Evolutionary conservation across 64 coral and sea anemone genomes (phyloP), one percentile per base, ranked within the genome.

Genomic region (Porites lutea): DNA sequence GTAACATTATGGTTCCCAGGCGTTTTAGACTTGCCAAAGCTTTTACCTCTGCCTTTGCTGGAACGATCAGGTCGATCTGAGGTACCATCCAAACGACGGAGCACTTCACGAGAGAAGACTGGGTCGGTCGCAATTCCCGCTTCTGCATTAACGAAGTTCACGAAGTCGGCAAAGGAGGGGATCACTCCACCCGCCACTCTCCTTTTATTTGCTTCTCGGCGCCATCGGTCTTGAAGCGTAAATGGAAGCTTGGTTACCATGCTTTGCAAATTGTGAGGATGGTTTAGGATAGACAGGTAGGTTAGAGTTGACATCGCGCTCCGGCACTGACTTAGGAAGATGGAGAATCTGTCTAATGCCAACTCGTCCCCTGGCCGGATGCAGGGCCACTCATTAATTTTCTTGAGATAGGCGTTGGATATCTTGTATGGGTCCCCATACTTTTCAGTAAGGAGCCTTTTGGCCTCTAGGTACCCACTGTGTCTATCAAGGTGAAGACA

Each of bases 391-490:
- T 88, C 75, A 15, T 75, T 68, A 63, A 75, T 61, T 62, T 83
- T 82, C 75, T 82, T 93, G 7, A 93, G 50, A n/a, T n/a, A n/a
- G n/a, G n/a, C n/a, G n/a, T n/a, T n/a, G n/a, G n/a, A n/a, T n/a
- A n/a, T n/a, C n/a, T 86, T 73, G 23, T 93, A 88, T 8, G 83
- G 92, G 23, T 93, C 92, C 7, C 92, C 85, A 80, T 93, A 93
- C 13, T 87, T 88, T 16, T 93, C 83, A 55, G 22, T 75, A 2
- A 76, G 23, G 15, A 85, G 52, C 75, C 48, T 92, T 65, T 83
- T 92, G 11, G 72, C 69, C 27, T 21, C 47, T 11, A 75, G 2
- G 47, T 75, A 75, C 0, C 73, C 48, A 7, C 73, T 75, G 13
- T 75, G 2, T 19, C 73, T 75, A 16, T 75, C 27, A 46, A 75